These are phyloP conservation scores for Parazoanthus atlanticus DNA, from an alignment of 92 coral and sea anemone species.

Conservation along the genomic window DNA sequence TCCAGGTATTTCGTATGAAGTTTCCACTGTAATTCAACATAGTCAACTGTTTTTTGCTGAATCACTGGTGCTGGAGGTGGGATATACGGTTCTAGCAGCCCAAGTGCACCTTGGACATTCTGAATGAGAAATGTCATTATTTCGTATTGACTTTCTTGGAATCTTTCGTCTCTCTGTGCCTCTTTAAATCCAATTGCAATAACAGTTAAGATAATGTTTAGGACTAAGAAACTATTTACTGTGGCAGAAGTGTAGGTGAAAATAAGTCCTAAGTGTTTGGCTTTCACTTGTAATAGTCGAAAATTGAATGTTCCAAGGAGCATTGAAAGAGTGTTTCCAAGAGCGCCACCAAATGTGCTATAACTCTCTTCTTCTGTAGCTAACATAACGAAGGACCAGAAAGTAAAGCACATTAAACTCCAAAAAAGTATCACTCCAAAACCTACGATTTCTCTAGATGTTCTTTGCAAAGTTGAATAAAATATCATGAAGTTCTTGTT, in stretches of 20 bases:
- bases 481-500: slow-evolving; percentile 77
- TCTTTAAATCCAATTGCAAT: slow-evolving; percentile 61
- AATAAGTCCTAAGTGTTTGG: slow-evolving; percentile 51
- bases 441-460: slow-evolving; percentile 52
- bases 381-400: no score
- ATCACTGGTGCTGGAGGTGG: slow-evolving; percentile 61
- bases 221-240: slow-evolving; percentile 50
- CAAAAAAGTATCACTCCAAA: slow-evolving; percentile 56
- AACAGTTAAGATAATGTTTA: slow-evolving; percentile 55
- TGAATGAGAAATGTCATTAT: slow-evolving; percentile 50
- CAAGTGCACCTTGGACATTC: slow-evolving; percentile 46
- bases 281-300: slow-evolving; percentile 28
- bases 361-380: no score
- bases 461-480: slow-evolving; percentile 56
- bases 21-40: slow-evolving; percentile 54
- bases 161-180: slow-evolving; percentile 58
- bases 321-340: no score
- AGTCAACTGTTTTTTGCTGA: slow-evolving; percentile 35
- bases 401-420: slow-evolving; percentile 10
- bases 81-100: slow-evolving; percentile 69
- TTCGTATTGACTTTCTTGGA: slow-evolving; percentile 67
- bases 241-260: slow-evolving; percentile 65
- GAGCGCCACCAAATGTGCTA: no score
- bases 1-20: slow-evolving; percentile 59
- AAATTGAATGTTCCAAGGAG: slow-evolving; percentile 20